Evolutionary conservation across 1,140 invertebrate genomes (phyloP), one percentile per base, ranked within the genome.

Genomic region (Caenorhabditis tropicalis): DNA sequence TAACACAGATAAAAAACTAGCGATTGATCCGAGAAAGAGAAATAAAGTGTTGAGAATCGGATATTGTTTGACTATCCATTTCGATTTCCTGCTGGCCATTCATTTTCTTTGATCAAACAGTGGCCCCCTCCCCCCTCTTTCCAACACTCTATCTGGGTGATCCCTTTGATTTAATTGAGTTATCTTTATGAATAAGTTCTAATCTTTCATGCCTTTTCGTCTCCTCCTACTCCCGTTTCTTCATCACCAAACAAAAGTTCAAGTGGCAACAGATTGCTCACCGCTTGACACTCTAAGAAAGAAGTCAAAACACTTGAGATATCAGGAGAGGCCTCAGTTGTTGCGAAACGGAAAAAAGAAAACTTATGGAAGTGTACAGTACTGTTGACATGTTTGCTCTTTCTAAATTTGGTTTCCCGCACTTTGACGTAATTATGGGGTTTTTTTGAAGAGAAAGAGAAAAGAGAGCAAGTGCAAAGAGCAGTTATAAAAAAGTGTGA

Each of bases 61-160:
- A 74, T 74, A 74, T 74, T 74, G 65, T 74, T 74, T 74, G 65
- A 74, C 65, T 74, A 74, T 74, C 65, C 65, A 46, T 74, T 74
- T 65, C 58, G 19, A 27, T 65, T 58, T 74, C 24, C 36, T 46
- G 36, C 65, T 46, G 36, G 65, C 65, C 65, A 74, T 74, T 74
- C 65, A 74, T 43, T 74, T 74, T 51, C 48, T n/a, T 74, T 74
- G 65, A 74, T 74, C 65, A 74, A 74, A 74, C 65, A 74, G 15
- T 36, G 39, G 5, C 39, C 31, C 29, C 12, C n/a, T n/a, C n/a
- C n/a, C n/a, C n/a, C n/a, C n/a, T n/a, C n/a, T n/a, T n/a, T n/a
- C n/a, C 1, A 16, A 31, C 58, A 65, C 33, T 65, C 58, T 65
- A 65, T 65, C 58, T 46, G 19, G 19, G 36, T 74, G 65, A 74